Evolutionary conservation across 1,140 invertebrate species (phyloP).

Genomic region (Drosophila willistoni): DNA sequence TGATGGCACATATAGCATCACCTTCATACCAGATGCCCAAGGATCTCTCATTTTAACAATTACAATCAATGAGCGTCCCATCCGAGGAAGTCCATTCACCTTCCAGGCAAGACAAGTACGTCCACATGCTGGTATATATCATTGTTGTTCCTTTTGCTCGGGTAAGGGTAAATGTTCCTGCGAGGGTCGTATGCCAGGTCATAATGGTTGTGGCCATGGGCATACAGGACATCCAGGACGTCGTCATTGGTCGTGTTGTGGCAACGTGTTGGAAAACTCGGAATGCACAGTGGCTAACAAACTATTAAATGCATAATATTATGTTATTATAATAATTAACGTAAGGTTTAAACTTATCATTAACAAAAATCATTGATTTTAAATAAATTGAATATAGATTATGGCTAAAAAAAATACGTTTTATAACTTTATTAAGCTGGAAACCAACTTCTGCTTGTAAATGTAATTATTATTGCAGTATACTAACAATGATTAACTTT

Average conservation of each 20-base stretch:
- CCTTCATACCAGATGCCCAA: constrained; percentile 85
- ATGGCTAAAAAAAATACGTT: too few relatives aligned
- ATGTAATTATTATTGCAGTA: too few relatives aligned
- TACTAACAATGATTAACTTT: too few relatives aligned
- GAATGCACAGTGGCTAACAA: constrained; percentile 83
- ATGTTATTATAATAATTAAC: background rate
- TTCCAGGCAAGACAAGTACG: constrained; percentile 84
- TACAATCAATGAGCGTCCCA: constrained; percentile 86
- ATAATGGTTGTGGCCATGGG: constrained; percentile 91
- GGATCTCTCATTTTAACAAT: constrained; percentile 86
- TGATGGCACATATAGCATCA: constrained; percentile 86
- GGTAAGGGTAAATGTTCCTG: constrained; percentile 90
- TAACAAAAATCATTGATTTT: too few relatives aligned
- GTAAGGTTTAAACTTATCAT: too few relatives aligned
- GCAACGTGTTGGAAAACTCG: constrained; percentile 85
- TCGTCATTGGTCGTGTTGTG: constrained; percentile 93
- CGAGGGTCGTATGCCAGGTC: constrained; percentile 88
- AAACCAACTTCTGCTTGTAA: too few relatives aligned
- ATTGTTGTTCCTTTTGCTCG: constrained; percentile 92
- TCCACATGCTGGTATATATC: constrained; percentile 88
- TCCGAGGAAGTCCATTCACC: constrained; percentile 87
- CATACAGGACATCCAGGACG: constrained; percentile 90
- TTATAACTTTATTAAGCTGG: too few relatives aligned
- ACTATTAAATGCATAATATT: constrained; percentile 54
- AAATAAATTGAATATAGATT: too few relatives aligned